Evolutionary conservation across 2,797 vertebrate genomes (phyloP).

Genomic region (Hyperoplus immaculatus): DNA sequence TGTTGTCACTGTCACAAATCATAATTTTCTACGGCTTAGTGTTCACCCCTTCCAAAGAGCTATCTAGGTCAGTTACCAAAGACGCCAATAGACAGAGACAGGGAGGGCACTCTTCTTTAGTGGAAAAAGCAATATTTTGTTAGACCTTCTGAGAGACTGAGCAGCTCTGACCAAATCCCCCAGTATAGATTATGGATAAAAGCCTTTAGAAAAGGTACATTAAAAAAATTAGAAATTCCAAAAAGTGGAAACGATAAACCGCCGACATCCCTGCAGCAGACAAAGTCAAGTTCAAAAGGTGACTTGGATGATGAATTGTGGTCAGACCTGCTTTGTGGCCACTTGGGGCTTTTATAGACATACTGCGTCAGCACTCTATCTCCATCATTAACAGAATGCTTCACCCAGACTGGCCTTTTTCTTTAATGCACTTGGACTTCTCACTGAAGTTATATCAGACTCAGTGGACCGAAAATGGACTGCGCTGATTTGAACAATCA

Average conservation of each 20-base stretch:
- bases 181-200: conserved; percentile 7
- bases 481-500: background rate
- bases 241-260: conserved; percentile 19
- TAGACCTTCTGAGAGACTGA: background rate
- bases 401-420: background rate
- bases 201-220: conserved; percentile 6
- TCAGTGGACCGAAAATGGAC: background rate
- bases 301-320: conserved; percentile 20
- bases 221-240: conserved; percentile 5
- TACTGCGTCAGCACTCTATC: conserved; percentile 27
- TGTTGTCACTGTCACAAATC: background rate
- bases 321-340: background rate
- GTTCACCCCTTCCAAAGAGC: background rate
- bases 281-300: conserved; percentile 33
- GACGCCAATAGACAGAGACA: too few species aligned
- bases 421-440: conserved; percentile 1
- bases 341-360: conserved; percentile 25
- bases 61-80: too few species aligned
- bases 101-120: background rate
- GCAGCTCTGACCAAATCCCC: conserved; percentile 16
- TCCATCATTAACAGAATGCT: conserved; percentile 19
- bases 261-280: background rate
- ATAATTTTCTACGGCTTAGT: background rate
- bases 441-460: background rate
- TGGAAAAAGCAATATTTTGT: background rate